A percentile compares a stretch with the other conserved stretches of the same genome.
Conservation (phyloP, 1,140 invertebrate species). For the Euglossa dilemma region DNA sequence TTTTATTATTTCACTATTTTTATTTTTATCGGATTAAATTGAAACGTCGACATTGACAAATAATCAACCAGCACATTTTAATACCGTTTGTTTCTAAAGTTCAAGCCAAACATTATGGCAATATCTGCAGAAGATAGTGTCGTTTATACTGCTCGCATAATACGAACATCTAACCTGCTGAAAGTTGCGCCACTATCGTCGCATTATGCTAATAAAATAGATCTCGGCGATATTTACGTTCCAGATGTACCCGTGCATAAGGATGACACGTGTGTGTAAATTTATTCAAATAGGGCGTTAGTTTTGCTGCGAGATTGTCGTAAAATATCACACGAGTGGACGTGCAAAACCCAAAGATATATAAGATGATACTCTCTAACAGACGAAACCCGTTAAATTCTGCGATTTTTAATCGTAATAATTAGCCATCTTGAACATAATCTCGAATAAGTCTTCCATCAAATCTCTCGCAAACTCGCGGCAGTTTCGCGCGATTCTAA, state of each 20-base stretch:
- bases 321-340: background rate
- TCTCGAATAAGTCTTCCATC: too few species aligned
- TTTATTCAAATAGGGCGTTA: slow-evolving; percentile 9
- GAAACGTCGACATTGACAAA: too few species aligned
- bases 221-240: slow-evolving; percentile 20
- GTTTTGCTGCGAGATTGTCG: background rate
- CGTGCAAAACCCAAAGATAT: background rate
- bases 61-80: background rate
- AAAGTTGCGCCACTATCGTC: background rate
- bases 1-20: too few species aligned
- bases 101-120: background rate
- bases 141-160: slow-evolving; percentile 11
- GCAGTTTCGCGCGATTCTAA: too few species aligned
- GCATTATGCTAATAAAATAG: slow-evolving; percentile 16
- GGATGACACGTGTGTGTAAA: background rate
- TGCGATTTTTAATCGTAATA: too few species aligned
- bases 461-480: too few species aligned
- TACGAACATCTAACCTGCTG: background rate
- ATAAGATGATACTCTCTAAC: background rate
- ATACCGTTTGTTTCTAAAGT: background rate
- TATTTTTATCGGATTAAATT: too few species aligned
- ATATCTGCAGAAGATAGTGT: background rate
- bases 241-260: background rate
- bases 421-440: too few species aligned
- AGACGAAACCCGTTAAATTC: too few species aligned